These are phyloP conservation scores for Phyllostomus discolor DNA, from an alignment of 2,113 vertebrate species.

Conservation along the genomic window DNA sequence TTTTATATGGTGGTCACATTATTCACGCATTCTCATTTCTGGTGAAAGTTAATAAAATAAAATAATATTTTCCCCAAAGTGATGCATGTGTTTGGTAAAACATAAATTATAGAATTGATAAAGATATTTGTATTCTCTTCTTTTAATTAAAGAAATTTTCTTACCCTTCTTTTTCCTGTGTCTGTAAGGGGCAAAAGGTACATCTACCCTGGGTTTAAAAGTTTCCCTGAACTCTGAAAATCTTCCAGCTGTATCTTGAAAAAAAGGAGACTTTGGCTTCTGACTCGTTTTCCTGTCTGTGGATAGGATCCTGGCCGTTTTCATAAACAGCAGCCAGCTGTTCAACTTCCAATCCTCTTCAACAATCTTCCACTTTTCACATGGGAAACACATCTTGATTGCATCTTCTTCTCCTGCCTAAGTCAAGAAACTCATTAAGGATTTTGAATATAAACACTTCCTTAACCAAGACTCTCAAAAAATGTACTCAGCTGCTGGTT, in stretches of 20 bases:
- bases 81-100: not conserved
- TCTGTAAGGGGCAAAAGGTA: not conserved
- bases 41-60: not conserved
- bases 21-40: not conserved
- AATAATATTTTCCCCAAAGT: not conserved
- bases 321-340: slow-evolving; percentile 71
- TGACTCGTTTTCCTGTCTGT: slow-evolving; percentile 61
- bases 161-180: not conserved
- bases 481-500: not conserved
- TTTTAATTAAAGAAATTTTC: not conserved
- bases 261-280: slow-evolving; percentile 61
- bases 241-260: slow-evolving; percentile 65
- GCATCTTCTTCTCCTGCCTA: slow-evolving; percentile 31
- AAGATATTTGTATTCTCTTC: not conserved
- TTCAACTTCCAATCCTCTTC: slow-evolving; percentile 35
- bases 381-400: slow-evolving; percentile 44
- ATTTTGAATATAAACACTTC: slow-evolving; percentile 43
- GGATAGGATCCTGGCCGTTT: slow-evolving; percentile 54
- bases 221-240: slow-evolving; percentile 36
- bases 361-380: slow-evolving; percentile 32
- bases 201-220: not conserved
- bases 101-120: not conserved
- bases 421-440: slow-evolving; percentile 55
- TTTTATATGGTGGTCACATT: not conserved
- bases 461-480: not conserved